A percentile compares a stretch with the other conserved stretches of the same genome.
phyloP scores from a whole-genome alignment of 1,140 invertebrate genomes.

The Trinorchestia longiramus region DNA sequence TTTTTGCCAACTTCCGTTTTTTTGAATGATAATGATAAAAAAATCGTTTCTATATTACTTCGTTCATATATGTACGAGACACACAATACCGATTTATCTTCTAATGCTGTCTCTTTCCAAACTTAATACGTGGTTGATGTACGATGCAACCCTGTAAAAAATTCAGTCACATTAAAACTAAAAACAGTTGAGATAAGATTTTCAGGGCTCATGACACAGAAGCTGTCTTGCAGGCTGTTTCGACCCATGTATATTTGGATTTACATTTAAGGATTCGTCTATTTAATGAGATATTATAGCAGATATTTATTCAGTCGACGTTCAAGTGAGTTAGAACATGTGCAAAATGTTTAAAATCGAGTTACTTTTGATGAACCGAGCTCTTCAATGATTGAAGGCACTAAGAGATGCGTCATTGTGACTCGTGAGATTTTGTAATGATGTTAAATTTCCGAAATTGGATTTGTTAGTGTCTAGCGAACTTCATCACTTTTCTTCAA shows the following conservation, averaged over 20 bases:
- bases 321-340: too few species aligned
- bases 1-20: not conserved
- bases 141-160: not conserved
- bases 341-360: too few species aligned
- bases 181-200: not conserved
- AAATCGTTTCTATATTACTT: not conserved
- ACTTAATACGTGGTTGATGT: not conserved
- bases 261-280: not conserved
- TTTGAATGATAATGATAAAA: not conserved
- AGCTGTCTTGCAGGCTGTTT: not conserved
- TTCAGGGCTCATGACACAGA: not conserved
- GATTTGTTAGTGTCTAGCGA: not conserved
- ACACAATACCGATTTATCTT: not conserved
- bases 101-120: not conserved
- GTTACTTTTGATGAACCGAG: too few species aligned
- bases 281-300: not conserved
- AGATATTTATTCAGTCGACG: not conserved
- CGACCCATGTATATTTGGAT: not conserved
- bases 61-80: not conserved
- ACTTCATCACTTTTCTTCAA: not conserved
- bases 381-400: too few species aligned
- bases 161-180: not conserved
- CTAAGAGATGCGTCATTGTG: not conserved
- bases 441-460: not conserved
- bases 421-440: too few species aligned